Conservation (phyloP, 2,797 vertebrate genomes). For the Scarus forsteni region DNA sequence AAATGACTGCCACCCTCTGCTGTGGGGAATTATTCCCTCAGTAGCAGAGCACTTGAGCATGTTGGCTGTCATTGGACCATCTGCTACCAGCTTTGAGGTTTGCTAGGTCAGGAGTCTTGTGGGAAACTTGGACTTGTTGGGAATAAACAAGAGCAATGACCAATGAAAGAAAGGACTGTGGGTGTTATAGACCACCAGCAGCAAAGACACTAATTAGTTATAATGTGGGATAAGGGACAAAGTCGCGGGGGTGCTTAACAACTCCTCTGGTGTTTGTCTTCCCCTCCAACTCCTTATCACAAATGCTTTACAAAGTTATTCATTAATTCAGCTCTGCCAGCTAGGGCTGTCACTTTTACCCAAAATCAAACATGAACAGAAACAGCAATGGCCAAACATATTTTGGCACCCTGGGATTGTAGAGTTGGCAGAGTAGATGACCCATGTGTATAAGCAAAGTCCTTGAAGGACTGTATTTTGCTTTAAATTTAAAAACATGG, state of each 20-base stretch:
- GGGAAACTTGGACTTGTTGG: not conserved
- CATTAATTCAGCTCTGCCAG: not conserved
- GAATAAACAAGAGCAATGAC: not conserved
- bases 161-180: not conserved
- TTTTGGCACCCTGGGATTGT: no score
- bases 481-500: no score
- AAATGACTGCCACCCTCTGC: not conserved
- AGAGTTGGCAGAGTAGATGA: no score
- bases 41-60: slow-evolving; percentile 1
- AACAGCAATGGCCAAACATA: no score
- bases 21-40: not conserved
- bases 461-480: no score
- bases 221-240: no score
- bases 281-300: not conserved
- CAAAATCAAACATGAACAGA: no score
- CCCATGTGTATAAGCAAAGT: no score
- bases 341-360: no score
- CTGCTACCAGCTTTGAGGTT: not conserved
- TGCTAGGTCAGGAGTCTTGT: not conserved
- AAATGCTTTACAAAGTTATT: not conserved
- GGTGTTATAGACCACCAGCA: no score
- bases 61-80: not conserved
- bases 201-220: not conserved
- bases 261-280: not conserved
- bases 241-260: not conserved